A percentile compares a stretch with the other conserved stretches of the same genome.
Evolutionary conservation across 2,888 invertebrate species (phyloP).

Genomic region (Hofmannophila pseudospretella): DNA sequence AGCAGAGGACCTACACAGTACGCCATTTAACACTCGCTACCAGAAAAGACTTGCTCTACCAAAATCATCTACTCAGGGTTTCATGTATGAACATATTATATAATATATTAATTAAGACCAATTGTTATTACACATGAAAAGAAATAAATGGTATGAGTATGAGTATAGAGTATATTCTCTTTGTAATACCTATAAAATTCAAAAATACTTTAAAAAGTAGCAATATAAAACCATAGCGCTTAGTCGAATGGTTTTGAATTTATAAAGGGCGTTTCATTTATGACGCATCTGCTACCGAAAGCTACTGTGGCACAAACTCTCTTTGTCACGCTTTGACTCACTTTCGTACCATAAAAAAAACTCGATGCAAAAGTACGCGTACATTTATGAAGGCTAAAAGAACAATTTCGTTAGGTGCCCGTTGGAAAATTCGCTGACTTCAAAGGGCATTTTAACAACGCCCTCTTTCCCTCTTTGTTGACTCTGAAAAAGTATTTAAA

Average conservation of each 20-base stretch:
- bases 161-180: no score
- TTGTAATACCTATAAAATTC: no score
- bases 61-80: no score
- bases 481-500: constrained; percentile 54
- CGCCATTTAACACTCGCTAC: no score
- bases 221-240: no score
- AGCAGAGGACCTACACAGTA: no score
- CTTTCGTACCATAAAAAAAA: constrained; percentile 48
- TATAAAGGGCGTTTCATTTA: constrained; percentile 28
- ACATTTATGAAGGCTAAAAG: constrained; percentile 68
- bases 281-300: constrained; percentile 35
- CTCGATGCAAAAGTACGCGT: constrained; percentile 49
- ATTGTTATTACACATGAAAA: no score
- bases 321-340: constrained; percentile 58
- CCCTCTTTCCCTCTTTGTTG: constrained; percentile 59
- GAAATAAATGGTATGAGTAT: no score
- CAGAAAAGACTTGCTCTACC: no score
- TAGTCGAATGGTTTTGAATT: constrained; percentile 7
- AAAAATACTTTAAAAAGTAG: no score
- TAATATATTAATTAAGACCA: no score
- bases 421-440: constrained; percentile 66
- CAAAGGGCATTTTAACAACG: constrained; percentile 68
- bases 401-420: constrained; percentile 72
- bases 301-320: constrained; percentile 32
- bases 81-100: no score